Evolutionary conservation across 1,140 invertebrate genomes (phyloP).

Genomic region (Spodoptera frugiperda): DNA sequence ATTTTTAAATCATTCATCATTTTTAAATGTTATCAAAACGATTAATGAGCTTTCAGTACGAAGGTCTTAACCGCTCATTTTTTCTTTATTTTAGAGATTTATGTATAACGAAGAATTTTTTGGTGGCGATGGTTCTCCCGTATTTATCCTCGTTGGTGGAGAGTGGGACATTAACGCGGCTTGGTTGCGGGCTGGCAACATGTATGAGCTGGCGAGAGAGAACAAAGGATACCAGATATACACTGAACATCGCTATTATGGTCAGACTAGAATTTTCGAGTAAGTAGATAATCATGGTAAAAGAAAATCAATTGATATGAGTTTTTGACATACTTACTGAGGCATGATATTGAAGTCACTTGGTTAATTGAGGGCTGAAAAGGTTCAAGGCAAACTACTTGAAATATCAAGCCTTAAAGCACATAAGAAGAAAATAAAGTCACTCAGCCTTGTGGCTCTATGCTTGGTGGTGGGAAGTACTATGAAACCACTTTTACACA

Average conservation of each 20-base stretch:
- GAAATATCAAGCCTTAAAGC: too few species aligned
- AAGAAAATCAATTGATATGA: too few species aligned
- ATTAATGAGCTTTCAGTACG: too few species aligned
- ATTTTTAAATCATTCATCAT: too few species aligned
- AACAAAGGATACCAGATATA: conserved; percentile 89
- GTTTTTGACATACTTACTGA: too few species aligned
- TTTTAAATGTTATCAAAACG: neutral
- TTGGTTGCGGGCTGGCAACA: conserved; percentile 86
- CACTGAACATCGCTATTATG: conserved; percentile 95
- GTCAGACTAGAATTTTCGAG: conserved; percentile 90
- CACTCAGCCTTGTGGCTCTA: too few species aligned
- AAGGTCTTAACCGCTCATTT: neutral
- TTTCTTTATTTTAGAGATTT: conserved; percentile 85
- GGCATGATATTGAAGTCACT: too few species aligned
- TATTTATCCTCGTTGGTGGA: conserved; percentile 89
- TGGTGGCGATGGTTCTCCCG: conserved; percentile 77
- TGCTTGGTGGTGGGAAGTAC: too few species aligned
- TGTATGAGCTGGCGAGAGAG: conserved; percentile 87
- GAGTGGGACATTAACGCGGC: conserved; percentile 87
- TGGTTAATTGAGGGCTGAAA: too few species aligned
- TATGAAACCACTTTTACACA: too few species aligned
- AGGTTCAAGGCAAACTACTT: too few species aligned
- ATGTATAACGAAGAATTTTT: conserved; percentile 89
- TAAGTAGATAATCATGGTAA: conserved; percentile 71
- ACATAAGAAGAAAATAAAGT: too few species aligned